phyloP scores from a whole-genome alignment of 2,888 invertebrate genomes.

The Alsophila aescularia region DNA sequence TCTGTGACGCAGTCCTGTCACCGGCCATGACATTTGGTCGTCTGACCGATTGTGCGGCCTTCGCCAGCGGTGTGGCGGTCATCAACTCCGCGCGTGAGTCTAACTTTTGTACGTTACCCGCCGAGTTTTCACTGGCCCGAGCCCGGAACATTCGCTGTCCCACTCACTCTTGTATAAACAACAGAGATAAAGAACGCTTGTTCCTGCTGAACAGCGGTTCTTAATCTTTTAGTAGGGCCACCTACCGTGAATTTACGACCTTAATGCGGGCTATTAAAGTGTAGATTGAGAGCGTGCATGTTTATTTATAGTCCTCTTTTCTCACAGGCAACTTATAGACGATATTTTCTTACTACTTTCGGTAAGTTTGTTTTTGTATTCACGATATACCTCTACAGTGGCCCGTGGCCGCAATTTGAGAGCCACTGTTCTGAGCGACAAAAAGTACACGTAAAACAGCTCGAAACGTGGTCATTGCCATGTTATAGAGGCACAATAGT shows the following conservation, averaged over 20 bases:
- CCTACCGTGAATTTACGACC: slow-evolving; percentile 18
- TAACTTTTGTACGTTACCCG: slow-evolving; percentile 57
- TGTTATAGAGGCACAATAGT: slow-evolving; percentile 45
- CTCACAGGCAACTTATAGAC: not conserved
- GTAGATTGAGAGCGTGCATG: slow-evolving; percentile 1
- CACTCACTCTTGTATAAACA: slow-evolving; percentile 51
- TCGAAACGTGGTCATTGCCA: slow-evolving; percentile 48
- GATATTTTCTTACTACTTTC: too few relatives aligned
- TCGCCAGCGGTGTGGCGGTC: slow-evolving; percentile 80
- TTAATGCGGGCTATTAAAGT: slow-evolving; percentile 20
- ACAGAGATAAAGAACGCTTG: slow-evolving; percentile 51
- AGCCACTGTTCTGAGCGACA: slow-evolving; percentile 30
- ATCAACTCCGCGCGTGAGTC: slow-evolving; percentile 74
- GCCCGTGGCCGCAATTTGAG: not conserved
- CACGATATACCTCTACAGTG: not conserved
- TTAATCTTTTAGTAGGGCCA: slow-evolving; percentile 24
- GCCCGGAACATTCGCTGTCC: slow-evolving; percentile 45
- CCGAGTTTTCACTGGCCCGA: slow-evolving; percentile 60
- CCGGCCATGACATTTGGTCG: slow-evolving; percentile 80
- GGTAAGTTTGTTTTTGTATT: too few relatives aligned
- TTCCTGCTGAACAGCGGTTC: slow-evolving; percentile 35
- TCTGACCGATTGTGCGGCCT: slow-evolving; percentile 83
- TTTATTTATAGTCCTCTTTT: slow-evolving; percentile 7
- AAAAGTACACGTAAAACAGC: slow-evolving; percentile 48
- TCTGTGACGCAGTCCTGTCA: slow-evolving; percentile 77